A percentile compares a stretch with the other conserved stretches of the same genome.
These are phyloP conservation scores for Asteroscopus sphinx DNA, from an alignment of 2,888 invertebrate genomes.

Conservation along the genomic window DNA sequence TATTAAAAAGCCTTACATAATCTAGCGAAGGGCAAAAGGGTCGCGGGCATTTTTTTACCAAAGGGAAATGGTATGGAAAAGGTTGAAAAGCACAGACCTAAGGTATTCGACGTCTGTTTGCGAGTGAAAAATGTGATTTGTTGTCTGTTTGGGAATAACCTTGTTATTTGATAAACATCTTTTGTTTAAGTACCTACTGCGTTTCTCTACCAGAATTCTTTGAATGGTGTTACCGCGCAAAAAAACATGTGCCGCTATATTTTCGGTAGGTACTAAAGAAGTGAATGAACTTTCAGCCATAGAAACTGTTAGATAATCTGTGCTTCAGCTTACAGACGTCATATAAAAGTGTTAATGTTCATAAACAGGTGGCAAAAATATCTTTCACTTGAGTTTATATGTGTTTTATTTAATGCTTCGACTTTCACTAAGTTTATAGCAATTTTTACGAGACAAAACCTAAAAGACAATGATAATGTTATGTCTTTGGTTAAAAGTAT, in stretches of 20 bases:
- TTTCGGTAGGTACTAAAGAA: constrained; percentile 5
- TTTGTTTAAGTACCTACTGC: constrained; percentile 1
- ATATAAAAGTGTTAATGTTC: too few species aligned
- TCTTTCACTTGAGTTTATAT: too few species aligned
- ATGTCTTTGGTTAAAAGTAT: too few species aligned
- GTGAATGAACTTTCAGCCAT: constrained; percentile 31
- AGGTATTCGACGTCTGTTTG: too few species aligned
- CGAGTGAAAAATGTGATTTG: constrained; percentile 6
- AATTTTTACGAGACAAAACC: constrained; percentile 11
- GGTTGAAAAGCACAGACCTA: too few species aligned
- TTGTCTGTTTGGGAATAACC: constrained; percentile 17
- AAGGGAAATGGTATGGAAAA: too few species aligned
- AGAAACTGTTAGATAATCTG: background rate
- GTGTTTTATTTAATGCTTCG: constrained; percentile 3
- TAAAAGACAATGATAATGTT: constrained; percentile 21
- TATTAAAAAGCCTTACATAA: too few species aligned
- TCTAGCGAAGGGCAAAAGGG: too few species aligned
- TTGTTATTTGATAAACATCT: constrained; percentile 30
- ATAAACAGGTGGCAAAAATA: too few species aligned
- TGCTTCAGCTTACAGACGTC: too few species aligned
- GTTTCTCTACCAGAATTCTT: background rate
- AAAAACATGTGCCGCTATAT: constrained; percentile 10
- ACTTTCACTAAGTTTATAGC: constrained; percentile 36
- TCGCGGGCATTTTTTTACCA: too few species aligned
- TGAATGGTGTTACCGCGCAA: background rate